Conservation (phyloP, 2,113 vertebrate genomes). For the Albula glossodonta region DNA sequence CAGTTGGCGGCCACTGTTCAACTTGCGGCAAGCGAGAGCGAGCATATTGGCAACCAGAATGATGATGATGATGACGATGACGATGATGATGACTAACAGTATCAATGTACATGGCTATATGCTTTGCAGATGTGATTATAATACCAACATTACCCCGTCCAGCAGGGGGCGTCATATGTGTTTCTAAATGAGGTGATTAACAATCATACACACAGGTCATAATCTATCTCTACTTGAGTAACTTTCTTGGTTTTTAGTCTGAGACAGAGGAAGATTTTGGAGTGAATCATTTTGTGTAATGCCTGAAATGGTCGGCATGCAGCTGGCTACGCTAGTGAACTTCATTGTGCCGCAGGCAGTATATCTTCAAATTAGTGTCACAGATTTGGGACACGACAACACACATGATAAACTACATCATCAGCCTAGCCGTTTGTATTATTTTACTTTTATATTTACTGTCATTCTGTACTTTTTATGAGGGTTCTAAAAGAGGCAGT, state of each 20-base stretch:
- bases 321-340: background rate
- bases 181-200: background rate
- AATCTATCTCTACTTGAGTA: no score
- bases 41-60: background rate
- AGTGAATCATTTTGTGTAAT: no score
- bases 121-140: background rate
- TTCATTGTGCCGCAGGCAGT: background rate
- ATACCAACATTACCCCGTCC: background rate
- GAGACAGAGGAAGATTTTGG: no score
- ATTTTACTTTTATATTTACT: no score
- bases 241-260: no score
- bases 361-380: slow-evolving; percentile 2
- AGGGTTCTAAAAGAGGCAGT: background rate
- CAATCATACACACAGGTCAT: background rate
- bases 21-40: background rate
- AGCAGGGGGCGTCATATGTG: background rate
- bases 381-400: background rate
- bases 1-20: background rate
- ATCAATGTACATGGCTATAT: background rate
- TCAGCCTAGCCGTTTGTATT: background rate
- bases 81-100: background rate
- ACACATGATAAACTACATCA: background rate
- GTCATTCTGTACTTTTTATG: background rate
- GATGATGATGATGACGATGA: background rate
- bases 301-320: background rate